Evolutionary conservation across 2,113 vertebrate genomes (phyloP), one percentile per base, ranked within the genome.

Genomic region (Serinus canaria): DNA sequence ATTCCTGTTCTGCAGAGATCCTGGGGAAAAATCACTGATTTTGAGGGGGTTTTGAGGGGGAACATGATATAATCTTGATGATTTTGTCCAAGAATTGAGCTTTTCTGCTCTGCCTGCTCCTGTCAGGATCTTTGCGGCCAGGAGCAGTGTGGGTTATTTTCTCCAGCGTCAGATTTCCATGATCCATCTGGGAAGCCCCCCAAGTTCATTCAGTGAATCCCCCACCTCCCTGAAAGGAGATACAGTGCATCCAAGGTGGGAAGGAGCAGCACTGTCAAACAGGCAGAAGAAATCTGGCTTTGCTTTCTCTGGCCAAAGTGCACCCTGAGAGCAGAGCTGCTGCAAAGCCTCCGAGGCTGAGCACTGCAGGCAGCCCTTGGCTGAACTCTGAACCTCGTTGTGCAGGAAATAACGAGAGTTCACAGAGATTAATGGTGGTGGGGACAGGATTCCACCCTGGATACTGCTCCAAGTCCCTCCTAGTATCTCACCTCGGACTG

Each of bases 331-430:
- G 35, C 76, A 66, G 63, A 47, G 9, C n/a, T 66, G n/a, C 72
- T 25, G 55, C 64, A 24, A n/a, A 70, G 5, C 66, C 83, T 49
- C 35, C 53, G 78, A 37, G 76, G 78, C 59, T 87, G 64, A 21
- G 35, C 74, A n/a, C 5, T 83, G 62, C 72, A 79, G 86, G 6
- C 28, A 47, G 77, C 95, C 76, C 70, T 84, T 63, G 94, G 90
- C 87, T 92, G 91, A 96, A 95, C 87, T 86, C 93, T 75, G 83
- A 69, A 85, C 68, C 77, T 84, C 18, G 2, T 55, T 27, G 31
- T 12, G 21, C 78, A 28, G 56, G 59, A 62, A 90, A 90, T 76
- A 58, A 82, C 1, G 47, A 69, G 59, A 56, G 64, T 25, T 91
- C 77, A 47, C 11, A 9, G 25, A 59, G 44, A 62, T 23, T 46